Base-by-base conservation (phyloP, 2,113 vertebrate species). In the Eubucco bourcierii region DNA sequence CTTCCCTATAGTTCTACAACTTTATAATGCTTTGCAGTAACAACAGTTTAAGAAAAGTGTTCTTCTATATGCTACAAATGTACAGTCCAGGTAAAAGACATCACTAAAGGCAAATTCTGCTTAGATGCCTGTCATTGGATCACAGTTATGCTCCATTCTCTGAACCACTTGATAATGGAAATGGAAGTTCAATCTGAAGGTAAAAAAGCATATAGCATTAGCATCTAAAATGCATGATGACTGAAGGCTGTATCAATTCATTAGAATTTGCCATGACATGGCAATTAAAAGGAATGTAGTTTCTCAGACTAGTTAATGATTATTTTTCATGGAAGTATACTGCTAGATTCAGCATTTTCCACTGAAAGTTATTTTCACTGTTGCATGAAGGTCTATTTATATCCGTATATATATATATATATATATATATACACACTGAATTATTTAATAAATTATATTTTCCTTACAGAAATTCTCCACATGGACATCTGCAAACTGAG, bases 401-500 rank as follows among this genome's bases (percentile, higher is more conserved):
- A 14, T 64, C 58, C 75, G 90, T 64, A 65, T 78, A 91, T 89
- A 39, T 39, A 39, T 39, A n/a, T n/a, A n/a, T n/a, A n/a, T n/a
- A n/a, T 39, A 10, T 39, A 39, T 39, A 39, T 12, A 39, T 12
- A 39, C 41, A 46, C 44, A 47, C 44, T 90, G 58, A 95, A 53
- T 80, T 95, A 72, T 85, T 95, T 91, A 1, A 75, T 74, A 33
- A 87, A 66, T 56, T 73, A 7, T 67, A 29, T 77, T 89, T 88
- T 84, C 31, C 34, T 89, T 84, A 37, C 25, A 84, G 74, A 84
- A 95, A 87, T 84, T 68, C 34, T 90, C 46, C 88, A 71, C 63
- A 52, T 52, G 39, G n/a, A 80, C 24, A 12, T 59, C 65, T 61
- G 29, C 33, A 87, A 84, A 72, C 55, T 76, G 63, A 88, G 55